These are phyloP conservation scores for Bothrops jararaca DNA, from an alignment of 2,113 vertebrate species.

Conservation along the genomic window DNA sequence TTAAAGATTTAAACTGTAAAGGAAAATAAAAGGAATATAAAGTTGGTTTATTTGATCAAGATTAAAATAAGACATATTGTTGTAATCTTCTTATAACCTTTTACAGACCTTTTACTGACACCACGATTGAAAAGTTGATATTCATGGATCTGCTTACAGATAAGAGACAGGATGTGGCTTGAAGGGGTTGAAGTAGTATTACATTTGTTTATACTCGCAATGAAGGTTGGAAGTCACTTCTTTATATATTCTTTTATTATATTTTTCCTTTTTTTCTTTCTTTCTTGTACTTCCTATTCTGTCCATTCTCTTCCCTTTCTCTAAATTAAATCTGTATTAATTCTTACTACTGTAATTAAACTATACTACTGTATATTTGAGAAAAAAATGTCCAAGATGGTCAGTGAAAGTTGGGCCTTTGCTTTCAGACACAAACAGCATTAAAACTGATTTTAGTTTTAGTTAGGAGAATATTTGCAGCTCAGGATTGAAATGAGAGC, in stretches of 20 bases:
- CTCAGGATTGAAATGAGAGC: not conserved
- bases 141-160: not conserved
- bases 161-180: not conserved
- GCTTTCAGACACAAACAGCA: not conserved
- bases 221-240: not conserved
- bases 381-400: not conserved
- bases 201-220: not conserved
- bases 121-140: not conserved
- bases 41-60: not conserved
- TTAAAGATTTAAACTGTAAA: not conserved
- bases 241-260: not conserved
- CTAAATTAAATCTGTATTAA: not conserved
- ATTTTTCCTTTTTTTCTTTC: not conserved
- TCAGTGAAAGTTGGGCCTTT: not conserved
- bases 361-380: no score
- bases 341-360: not conserved
- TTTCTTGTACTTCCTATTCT: not conserved
- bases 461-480: not conserved
- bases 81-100: not conserved
- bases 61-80: not conserved
- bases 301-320: not conserved
- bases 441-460: not conserved
- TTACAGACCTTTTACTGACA: not conserved
- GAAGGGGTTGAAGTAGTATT: not conserved
- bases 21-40: not conserved